Evolutionary conservation across 2,797 vertebrate genomes (phyloP).

Genomic region (Neopelma chrysocephalum): DNA sequence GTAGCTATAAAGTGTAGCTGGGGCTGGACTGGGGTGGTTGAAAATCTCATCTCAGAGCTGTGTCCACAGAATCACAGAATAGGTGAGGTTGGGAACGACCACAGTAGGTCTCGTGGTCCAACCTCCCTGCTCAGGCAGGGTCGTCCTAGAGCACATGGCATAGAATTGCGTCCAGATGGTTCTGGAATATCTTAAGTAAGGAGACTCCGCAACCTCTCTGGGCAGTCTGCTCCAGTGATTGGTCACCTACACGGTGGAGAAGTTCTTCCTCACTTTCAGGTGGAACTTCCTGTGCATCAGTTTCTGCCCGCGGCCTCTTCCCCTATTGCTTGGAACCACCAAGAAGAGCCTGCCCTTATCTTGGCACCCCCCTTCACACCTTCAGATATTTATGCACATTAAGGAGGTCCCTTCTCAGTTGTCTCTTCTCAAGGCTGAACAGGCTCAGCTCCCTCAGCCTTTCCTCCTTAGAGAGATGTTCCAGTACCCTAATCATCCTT

Average conservation of each 20-base stretch:
- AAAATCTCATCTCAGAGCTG: not conserved
- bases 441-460: not conserved
- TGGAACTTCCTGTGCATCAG: not conserved
- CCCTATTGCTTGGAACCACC: not conserved
- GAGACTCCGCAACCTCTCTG: not conserved
- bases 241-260: not conserved
- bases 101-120: not conserved
- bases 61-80: too few relatives aligned
- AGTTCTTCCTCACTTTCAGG: not conserved
- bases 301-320: not conserved
- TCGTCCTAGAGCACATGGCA: not conserved
- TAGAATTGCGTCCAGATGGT: not conserved
- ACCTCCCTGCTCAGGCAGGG: not conserved
- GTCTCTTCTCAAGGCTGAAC: not conserved
- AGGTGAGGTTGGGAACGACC: not conserved
- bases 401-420: not conserved
- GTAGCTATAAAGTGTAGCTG: fast-evolving
- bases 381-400: fast-evolving
- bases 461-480: not conserved
- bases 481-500: not conserved
- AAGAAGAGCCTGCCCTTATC: not conserved
- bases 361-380: fast-evolving
- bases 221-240: fast-evolving
- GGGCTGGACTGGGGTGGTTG: not conserved
- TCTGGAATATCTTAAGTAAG: too few relatives aligned